These are phyloP conservation scores for Julus scandinavius DNA, from an alignment of 2,888 invertebrate species.

Conservation along the genomic window DNA sequence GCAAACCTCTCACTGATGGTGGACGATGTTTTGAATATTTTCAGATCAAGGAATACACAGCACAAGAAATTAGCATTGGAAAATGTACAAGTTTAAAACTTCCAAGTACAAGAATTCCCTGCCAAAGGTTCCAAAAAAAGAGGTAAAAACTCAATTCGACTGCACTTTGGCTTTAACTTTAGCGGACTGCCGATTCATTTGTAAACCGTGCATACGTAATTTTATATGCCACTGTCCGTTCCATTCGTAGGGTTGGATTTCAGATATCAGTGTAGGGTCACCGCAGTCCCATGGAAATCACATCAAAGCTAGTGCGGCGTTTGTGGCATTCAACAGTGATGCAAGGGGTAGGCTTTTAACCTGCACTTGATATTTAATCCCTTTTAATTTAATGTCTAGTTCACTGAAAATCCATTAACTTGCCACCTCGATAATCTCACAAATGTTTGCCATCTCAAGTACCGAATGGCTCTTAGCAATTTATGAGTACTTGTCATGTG, in stretches of 20 bases:
- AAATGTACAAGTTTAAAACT: conserved; percentile 81
- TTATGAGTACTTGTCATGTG: too few relatives aligned
- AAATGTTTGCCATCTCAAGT: too few relatives aligned
- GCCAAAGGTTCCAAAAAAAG: conserved; percentile 94
- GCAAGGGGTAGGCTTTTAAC: conserved; percentile 74
- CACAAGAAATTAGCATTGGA: background rate
- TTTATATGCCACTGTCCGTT: conserved; percentile 50
- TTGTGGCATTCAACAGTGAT: conserved; percentile 96
- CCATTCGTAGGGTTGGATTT: conserved; percentile 72
- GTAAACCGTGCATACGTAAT: background rate
- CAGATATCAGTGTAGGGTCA: conserved; percentile 90
- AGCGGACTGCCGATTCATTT: too few relatives aligned
- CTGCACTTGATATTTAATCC: conserved; percentile 44
- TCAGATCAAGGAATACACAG: background rate
- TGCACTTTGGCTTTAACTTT: too few relatives aligned
- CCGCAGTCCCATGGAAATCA: conserved; percentile 96
- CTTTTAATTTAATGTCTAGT: background rate
- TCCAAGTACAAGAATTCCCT: conserved; percentile 99
- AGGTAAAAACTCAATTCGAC: conserved; percentile 66
- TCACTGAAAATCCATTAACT: conserved; percentile 23
- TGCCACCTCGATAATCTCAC: too few relatives aligned
- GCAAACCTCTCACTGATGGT: too few relatives aligned
- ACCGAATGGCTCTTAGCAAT: conserved; percentile 33
- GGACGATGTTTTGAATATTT: background rate
- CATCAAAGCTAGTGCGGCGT: conserved; percentile 90